These are phyloP conservation scores for Passerina amoena DNA, from an alignment of 2,113 vertebrate species.

Conservation along the genomic window DNA sequence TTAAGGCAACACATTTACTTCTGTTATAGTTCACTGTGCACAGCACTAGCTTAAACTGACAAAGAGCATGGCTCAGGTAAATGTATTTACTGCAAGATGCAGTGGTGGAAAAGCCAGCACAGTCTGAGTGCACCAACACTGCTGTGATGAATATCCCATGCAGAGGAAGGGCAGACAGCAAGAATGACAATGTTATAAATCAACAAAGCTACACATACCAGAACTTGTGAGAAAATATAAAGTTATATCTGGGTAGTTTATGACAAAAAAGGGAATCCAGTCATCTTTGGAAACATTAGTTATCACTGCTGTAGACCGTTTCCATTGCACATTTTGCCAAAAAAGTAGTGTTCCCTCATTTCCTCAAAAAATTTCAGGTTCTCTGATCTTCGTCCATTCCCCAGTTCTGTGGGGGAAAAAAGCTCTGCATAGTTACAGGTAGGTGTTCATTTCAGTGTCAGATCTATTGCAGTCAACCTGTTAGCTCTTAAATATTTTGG, in stretches of 20 bases:
- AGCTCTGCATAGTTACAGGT: not conserved
- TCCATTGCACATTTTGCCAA: not conserved
- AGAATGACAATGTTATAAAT: not conserved
- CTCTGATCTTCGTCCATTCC: not conserved
- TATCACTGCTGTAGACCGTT: not conserved
- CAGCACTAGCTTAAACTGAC: not conserved
- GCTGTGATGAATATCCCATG: not conserved
- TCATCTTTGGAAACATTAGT: not conserved
- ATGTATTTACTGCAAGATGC: not conserved
- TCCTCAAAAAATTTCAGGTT: not conserved
- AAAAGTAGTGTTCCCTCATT: fast-evolving
- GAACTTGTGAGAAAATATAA: not conserved
- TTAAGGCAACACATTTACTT: not conserved
- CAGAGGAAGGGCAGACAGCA: not conserved
- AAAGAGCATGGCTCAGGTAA: not conserved
- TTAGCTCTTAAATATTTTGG: not conserved
- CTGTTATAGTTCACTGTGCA: not conserved
- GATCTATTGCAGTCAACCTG: fast-evolving
- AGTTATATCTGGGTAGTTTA: not conserved
- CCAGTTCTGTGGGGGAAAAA: not conserved
- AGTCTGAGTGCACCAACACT: not conserved
- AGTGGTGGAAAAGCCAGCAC: not conserved
- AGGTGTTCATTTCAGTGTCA: not conserved
- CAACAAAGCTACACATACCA: fast-evolving
- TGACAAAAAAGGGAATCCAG: not conserved